A percentile compares a stretch with the other conserved stretches of the same genome.
These are phyloP conservation scores for Strix uralensis DNA, from an alignment of 2,113 vertebrate genomes.

Conservation along the genomic window DNA sequence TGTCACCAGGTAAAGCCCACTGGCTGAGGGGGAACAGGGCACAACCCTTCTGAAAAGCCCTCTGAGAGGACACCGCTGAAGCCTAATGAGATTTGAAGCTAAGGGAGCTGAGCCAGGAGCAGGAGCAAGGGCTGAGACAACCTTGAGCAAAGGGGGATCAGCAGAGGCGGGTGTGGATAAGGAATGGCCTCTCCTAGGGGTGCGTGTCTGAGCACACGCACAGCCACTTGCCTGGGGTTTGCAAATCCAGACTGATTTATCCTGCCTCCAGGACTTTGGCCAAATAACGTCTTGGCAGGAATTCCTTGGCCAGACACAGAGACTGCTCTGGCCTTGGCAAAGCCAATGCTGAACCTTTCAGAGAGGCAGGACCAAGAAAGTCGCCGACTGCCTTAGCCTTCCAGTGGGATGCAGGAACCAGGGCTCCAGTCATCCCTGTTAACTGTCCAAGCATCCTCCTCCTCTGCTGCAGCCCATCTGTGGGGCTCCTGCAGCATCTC, in stretches of 20 bases:
- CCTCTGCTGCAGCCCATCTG: fast-evolving
- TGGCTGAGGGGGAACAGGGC: fast-evolving
- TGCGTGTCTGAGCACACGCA: neutral
- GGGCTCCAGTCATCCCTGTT: neutral
- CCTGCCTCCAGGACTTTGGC: conserved; percentile 19
- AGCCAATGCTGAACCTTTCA: neutral
- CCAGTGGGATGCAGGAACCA: neutral
- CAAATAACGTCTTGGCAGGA: conserved; percentile 38
- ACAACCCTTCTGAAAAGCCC: neutral
- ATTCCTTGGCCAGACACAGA: conserved; percentile 11
- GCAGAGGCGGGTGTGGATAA: neutral
- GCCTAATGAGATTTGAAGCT: conserved; percentile 2
- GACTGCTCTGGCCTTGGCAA: conserved; percentile 14
- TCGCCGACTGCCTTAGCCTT: neutral
- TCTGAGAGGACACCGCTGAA: neutral
- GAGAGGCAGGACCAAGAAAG: neutral
- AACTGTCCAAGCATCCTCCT: neutral
- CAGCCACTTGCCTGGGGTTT: neutral
- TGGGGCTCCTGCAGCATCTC: neutral
- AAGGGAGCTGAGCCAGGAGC: neutral
- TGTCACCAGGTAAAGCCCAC: neutral
- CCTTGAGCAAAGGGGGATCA: neutral
- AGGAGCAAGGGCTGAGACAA: neutral
- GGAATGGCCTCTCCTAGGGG: neutral
- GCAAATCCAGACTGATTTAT: conserved; percentile 29